Percentiles rank a stretch among this genome's conserved stretches.
These are phyloP conservation scores for Lagopus muta DNA, from an alignment of 2,113 vertebrate genomes.

Conservation along the genomic window DNA sequence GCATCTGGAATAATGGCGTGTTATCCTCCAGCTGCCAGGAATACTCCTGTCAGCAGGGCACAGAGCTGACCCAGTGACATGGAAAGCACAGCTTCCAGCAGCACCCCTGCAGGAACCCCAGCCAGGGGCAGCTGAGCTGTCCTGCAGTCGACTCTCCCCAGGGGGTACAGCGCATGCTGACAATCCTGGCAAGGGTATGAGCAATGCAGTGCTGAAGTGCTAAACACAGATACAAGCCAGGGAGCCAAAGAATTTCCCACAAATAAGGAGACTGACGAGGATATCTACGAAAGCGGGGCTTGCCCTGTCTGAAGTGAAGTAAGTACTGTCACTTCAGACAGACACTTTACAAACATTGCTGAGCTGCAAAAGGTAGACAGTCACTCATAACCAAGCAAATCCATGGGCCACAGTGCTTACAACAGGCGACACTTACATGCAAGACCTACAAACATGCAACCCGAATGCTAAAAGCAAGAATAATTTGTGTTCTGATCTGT, in stretches of 20 bases:
- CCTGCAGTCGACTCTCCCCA: not conserved
- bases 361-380: not conserved
- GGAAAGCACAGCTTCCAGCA: slow-evolving; percentile 20
- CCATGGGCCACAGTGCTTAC: not conserved
- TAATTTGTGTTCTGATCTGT: not conserved
- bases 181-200: not conserved
- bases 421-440: not conserved
- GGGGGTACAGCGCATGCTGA: not conserved
- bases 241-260: not conserved
- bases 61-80: not conserved
- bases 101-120: not conserved
- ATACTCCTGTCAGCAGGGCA: not conserved
- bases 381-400: slow-evolving; percentile 25
- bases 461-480: not conserved
- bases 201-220: slow-evolving; percentile 18
- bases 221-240: not conserved
- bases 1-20: not conserved
- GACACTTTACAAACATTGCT: not conserved
- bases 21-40: not conserved
- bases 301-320: not conserved
- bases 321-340: not conserved
- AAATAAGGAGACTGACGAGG: not conserved
- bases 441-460: not conserved
- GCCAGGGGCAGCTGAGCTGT: not conserved
- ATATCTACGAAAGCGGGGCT: not conserved